Evolutionary conservation across 2,113 vertebrate species (phyloP), one percentile per base, ranked within the genome.

Genomic region (Leucoraja erinaceus): DNA sequence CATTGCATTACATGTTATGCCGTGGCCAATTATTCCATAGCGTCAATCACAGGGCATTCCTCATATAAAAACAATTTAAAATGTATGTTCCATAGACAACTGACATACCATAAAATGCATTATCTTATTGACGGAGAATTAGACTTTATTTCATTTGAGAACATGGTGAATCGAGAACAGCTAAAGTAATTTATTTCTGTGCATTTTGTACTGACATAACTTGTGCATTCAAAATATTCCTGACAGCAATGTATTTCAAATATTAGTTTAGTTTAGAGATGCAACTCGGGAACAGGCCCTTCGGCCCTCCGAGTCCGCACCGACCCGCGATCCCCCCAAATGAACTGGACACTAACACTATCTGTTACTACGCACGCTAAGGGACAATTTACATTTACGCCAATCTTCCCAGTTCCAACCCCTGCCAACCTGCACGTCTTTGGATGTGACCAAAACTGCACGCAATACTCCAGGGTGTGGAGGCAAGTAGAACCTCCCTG

Each of bases 71-170:
- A 54, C 25, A 72, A 91, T 70, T 91, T 54, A 54, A 91, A 54
- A 91, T 72, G 70, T 47, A 91, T 7, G 22, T 91, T 47, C 68
- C 22, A 54, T 54, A 74, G 90, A 72, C n/a, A 91, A 91, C 14
- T 38, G 68, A 91, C 72, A 66, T 70, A 31, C 61, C 33, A 70
- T 47, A 20, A 25, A 72, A 31, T 74, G 72, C 66, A 91, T 91
- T 91, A 72, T 70, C 72, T 54, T 72, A 38, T 38, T 72, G 66
- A 54, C 90, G 72, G 66, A 91, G 72, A 91, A 91, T 91, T 91
- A 28, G 33, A 91, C 38, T 91, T 91, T 38, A 54, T 91, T 91
- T 74, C 38, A 72, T 38, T 74, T 72, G 47, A 72, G 68, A 38
- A 91, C 63, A 74, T 22, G 66, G 25, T 91, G 90, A 70, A 90